Evolutionary conservation across 2,888 invertebrate species (phyloP).

Genomic region (Orthosia incerta): DNA sequence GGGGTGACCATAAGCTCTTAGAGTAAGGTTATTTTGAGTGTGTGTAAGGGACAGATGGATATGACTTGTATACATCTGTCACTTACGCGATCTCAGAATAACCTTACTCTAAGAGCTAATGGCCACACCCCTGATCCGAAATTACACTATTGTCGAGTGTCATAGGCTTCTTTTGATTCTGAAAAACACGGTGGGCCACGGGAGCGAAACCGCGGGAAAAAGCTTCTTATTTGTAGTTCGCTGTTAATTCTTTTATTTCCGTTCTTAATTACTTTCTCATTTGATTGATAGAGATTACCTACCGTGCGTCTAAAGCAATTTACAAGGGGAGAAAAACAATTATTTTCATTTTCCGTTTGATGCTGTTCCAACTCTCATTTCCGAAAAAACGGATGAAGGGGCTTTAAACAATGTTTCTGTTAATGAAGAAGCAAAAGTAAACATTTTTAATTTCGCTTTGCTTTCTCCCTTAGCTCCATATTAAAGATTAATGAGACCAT

Average conservation of each 20-base stretch:
- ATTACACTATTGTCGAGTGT: too few relatives aligned
- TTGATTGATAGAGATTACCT: conserved; percentile 58
- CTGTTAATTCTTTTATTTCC: conserved; percentile 36
- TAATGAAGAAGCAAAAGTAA: conserved; percentile 45
- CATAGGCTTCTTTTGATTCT: too few relatives aligned
- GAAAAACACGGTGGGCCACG: too few relatives aligned
- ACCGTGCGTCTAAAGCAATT: conserved; percentile 48
- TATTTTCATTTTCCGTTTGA: conserved; percentile 55
- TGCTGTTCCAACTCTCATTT: conserved; percentile 59
- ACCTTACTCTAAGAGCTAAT: too few relatives aligned
- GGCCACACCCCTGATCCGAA: too few relatives aligned
- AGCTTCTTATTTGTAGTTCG: conserved; percentile 29
- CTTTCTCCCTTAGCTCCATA: background rate
- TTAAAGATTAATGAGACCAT: conserved; percentile 29
- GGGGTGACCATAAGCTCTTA: too few relatives aligned
- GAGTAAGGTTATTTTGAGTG: too few relatives aligned
- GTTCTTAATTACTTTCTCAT: conserved; percentile 52
- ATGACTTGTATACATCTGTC: too few relatives aligned
- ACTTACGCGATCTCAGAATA: too few relatives aligned
- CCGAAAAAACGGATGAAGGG: conserved; percentile 43
- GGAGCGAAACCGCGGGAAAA: too few relatives aligned
- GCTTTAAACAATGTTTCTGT: conserved; percentile 41
- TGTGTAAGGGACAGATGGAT: too few relatives aligned
- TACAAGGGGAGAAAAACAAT: conserved; percentile 59
- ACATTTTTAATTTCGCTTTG: conserved; percentile 32